A percentile compares a stretch with the other conserved stretches of the same genome.
Conservation (phyloP, 64 coral and sea anemone genomes). For the Astreopora myriophthalma region DNA sequence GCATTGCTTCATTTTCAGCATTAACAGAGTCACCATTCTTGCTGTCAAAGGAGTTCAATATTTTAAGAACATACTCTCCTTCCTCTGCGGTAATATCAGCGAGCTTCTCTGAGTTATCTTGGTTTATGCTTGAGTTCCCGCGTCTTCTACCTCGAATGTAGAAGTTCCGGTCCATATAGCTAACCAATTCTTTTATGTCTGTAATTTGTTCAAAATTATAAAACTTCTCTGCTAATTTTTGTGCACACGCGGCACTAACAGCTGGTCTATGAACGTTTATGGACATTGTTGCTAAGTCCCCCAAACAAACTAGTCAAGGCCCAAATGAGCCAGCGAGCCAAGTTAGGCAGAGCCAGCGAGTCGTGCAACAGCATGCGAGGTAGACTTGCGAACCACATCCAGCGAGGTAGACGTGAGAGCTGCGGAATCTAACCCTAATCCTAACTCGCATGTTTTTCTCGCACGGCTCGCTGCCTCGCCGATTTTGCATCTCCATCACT, state of each 20-base stretch:
- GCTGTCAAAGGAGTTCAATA: slow-evolving; percentile 56
- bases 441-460: too few relatives aligned
- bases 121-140: neutral
- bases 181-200: slow-evolving; percentile 25
- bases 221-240: slow-evolving; percentile 13
- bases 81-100: neutral
- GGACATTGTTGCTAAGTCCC: neutral
- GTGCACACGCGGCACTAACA: neutral
- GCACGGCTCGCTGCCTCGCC: too few relatives aligned
- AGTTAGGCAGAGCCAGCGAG: too few relatives aligned
- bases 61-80: slow-evolving; percentile 49
- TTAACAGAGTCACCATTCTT: neutral
- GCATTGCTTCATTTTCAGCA: slow-evolving; percentile 36
- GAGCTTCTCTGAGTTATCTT: neutral
- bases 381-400: too few relatives aligned
- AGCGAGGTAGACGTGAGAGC: too few relatives aligned
- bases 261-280: neutral
- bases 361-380: too few relatives aligned
- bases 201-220: slow-evolving; percentile 7
- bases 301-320: too few relatives aligned
- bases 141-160: slow-evolving; percentile 28
- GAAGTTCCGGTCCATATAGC: slow-evolving; percentile 53
- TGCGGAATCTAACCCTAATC: too few relatives aligned
- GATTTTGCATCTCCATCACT: too few relatives aligned
- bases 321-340: too few relatives aligned